A percentile compares a stretch with the other conserved stretches of the same genome.
phyloP scores from a whole-genome alignment of 1,140 invertebrate genomes.

The Mizuhopecten yessoensis region DNA sequence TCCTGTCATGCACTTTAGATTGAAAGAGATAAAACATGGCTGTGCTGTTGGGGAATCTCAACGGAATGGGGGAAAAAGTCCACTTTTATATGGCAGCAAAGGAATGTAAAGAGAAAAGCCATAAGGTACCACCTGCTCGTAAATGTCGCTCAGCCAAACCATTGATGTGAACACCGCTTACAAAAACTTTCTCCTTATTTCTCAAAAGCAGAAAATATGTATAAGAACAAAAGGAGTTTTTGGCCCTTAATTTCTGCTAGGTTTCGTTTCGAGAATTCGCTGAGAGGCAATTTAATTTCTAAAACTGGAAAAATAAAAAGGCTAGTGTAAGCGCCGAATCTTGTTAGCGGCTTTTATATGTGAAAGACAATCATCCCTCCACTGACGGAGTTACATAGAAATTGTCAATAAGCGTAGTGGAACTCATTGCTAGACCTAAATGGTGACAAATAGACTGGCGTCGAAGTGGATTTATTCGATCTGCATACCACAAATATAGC shows the following conservation, averaged over 20 bases:
- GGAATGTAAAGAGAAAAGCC: background rate
- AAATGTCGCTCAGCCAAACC: background rate
- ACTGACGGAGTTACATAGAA: no score
- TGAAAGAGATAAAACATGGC: slow-evolving; percentile 6
- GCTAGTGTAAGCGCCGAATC: background rate
- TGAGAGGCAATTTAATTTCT: background rate
- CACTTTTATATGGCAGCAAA: slow-evolving; percentile 4
- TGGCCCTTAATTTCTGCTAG: background rate
- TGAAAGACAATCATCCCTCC: no score
- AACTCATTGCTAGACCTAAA: no score
- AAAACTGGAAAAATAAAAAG: background rate
- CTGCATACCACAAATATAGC: no score
- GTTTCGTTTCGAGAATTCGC: background rate
- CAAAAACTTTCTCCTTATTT: background rate
- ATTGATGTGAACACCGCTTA: background rate
- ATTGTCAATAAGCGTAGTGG: no score
- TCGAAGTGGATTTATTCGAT: no score
- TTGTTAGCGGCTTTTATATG: background rate
- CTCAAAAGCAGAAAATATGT: background rate
- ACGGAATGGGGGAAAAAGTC: background rate
- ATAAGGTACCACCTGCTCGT: background rate
- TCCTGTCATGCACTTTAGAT: slow-evolving; percentile 38
- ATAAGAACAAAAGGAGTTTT: background rate
- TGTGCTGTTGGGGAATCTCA: background rate
- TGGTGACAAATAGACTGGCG: no score